Evolutionary conservation across 1,140 invertebrate species (phyloP).

Genomic region (Platorchestia sp.): DNA sequence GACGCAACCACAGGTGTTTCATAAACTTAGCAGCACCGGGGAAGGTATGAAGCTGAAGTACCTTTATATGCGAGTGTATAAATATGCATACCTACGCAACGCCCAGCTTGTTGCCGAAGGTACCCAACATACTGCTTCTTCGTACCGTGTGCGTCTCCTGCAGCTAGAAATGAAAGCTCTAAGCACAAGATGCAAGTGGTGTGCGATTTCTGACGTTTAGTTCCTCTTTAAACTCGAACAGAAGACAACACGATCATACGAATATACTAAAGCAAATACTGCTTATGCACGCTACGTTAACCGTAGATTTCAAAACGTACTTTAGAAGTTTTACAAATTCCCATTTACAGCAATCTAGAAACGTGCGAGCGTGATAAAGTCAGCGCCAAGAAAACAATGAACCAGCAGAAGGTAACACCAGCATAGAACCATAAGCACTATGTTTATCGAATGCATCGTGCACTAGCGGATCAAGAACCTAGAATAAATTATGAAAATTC

Average conservation of each 20-base stretch:
- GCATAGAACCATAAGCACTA: not conserved
- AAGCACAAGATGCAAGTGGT: not conserved
- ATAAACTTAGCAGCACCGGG: not conserved
- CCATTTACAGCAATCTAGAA: not conserved
- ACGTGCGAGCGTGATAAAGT: not conserved
- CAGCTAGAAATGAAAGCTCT: too few species aligned
- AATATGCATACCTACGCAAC: not conserved
- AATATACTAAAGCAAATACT: not conserved
- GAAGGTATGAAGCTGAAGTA: not conserved
- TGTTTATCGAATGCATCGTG: not conserved
- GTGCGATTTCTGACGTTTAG: not conserved
- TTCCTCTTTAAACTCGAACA: not conserved
- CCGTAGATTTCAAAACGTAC: not conserved
- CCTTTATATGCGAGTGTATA: not conserved
- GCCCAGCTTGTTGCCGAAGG: not conserved
- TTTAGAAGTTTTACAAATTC: not conserved
- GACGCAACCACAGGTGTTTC: conserved; percentile 16
- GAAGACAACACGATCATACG: not conserved
- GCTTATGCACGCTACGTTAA: not conserved
- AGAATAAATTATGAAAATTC: not conserved
- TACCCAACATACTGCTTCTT: not conserved
- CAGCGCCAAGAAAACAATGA: not conserved
- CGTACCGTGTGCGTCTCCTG: not conserved
- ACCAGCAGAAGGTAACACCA: not conserved
- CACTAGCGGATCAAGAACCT: not conserved